phyloP scores from a whole-genome alignment of 2,888 invertebrate species.

The Epinotia brunnichana region DNA sequence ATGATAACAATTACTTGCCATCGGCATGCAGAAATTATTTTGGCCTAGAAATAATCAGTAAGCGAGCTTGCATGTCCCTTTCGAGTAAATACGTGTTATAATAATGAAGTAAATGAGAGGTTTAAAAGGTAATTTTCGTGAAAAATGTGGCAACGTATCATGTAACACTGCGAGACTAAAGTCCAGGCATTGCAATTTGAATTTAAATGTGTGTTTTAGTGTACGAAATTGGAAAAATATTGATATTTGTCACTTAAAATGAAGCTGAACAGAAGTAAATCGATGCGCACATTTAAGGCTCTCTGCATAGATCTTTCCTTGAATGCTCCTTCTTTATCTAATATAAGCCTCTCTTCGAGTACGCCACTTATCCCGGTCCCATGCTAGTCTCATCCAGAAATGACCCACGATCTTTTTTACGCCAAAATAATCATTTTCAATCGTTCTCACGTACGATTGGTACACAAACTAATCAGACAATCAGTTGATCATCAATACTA shows the following conservation, averaged over 20 bases:
- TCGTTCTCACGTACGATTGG: not conserved
- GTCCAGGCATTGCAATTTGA: not conserved
- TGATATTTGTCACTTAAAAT: too few species aligned
- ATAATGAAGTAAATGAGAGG: conserved; percentile 70
- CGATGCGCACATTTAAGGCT: too few species aligned
- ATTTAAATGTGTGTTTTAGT: too few species aligned
- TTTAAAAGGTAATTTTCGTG: conserved; percentile 49
- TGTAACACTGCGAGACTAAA: not conserved
- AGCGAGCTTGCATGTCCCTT: conserved; percentile 74
- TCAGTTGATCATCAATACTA: conserved; percentile 61
- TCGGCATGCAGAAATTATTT: conserved; percentile 72
- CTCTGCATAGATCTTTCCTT: too few species aligned
- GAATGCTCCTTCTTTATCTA: too few species aligned
- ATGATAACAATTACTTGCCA: conserved; percentile 64
- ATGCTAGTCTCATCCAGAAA: too few species aligned
- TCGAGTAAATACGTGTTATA: conserved; percentile 65
- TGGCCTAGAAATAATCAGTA: conserved; percentile 55
- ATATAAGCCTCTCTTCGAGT: too few species aligned
- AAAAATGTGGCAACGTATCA: conserved; percentile 6
- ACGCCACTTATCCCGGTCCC: too few species aligned
- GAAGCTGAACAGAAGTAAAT: too few species aligned
- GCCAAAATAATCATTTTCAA: not conserved
- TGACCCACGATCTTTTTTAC: too few species aligned
- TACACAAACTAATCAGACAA: conserved; percentile 21
- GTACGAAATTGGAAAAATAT: too few species aligned